phyloP scores from a whole-genome alignment of 2,888 invertebrate genomes.

The Chrysina gloriosa region DNA sequence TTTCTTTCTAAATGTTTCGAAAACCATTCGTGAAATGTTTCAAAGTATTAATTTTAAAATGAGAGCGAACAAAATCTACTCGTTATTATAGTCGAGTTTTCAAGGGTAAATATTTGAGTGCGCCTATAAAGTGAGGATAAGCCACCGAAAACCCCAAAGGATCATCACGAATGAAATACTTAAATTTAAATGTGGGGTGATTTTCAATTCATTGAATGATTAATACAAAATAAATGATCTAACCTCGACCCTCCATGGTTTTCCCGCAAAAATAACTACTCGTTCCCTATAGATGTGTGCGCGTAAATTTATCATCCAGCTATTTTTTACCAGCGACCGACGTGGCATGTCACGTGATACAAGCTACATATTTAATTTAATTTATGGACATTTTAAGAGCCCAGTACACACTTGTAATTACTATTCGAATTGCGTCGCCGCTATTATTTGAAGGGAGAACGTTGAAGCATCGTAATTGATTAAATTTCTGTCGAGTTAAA shows the following conservation, averaged over 20 bases:
- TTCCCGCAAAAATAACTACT: constrained; percentile 39
- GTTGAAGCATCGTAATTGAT: constrained; percentile 9
- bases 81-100: background rate
- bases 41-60: too few relatives aligned
- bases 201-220: constrained; percentile 49
- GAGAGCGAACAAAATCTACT: background rate
- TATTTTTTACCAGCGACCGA: constrained; percentile 37
- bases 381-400: constrained; percentile 37
- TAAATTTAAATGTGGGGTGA: constrained; percentile 47
- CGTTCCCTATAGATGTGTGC: constrained; percentile 32
- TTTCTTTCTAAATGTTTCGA: too few relatives aligned
- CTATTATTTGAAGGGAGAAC: constrained; percentile 9
- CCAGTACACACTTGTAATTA: constrained; percentile 23
- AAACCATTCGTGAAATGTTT: too few relatives aligned
- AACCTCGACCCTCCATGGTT: constrained; percentile 41
- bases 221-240: constrained; percentile 49
- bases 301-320: constrained; percentile 41
- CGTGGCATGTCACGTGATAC: constrained; percentile 36
- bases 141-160: constrained; percentile 43
- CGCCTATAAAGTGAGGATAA: constrained; percentile 29
- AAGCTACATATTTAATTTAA: constrained; percentile 38
- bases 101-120: constrained; percentile 29
- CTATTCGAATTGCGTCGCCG: constrained; percentile 13
- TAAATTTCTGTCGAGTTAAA: constrained; percentile 22
- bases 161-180: constrained; percentile 45